Conservation (phyloP, 2,113 vertebrate genomes). For the Malurus melanocephalus region DNA sequence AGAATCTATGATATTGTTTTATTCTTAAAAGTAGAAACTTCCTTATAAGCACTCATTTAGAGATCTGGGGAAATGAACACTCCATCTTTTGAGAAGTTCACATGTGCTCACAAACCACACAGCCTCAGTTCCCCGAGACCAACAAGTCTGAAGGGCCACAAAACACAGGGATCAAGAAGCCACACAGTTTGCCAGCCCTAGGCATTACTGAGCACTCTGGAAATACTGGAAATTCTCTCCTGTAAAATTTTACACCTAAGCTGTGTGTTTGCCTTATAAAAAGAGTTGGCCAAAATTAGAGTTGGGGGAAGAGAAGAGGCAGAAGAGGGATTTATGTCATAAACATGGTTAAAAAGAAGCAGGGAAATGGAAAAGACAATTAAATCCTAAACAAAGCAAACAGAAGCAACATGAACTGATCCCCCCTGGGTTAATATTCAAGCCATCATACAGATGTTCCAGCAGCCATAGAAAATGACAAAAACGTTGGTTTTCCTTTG, state of each 20-base stretch:
- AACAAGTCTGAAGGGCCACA: neutral
- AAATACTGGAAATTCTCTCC: neutral
- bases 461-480: neutral
- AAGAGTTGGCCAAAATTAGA: neutral
- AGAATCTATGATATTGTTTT: neutral
- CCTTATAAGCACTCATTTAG: neutral
- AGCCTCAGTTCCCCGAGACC: rapidly evolving
- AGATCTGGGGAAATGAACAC: neutral
- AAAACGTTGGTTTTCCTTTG: neutral
- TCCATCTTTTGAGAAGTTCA: neutral
- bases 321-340: neutral
- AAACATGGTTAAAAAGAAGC: neutral
- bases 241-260: neutral
- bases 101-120: neutral
- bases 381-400: neutral
- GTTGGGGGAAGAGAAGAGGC: rapidly evolving
- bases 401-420: neutral
- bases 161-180: neutral
- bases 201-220: neutral
- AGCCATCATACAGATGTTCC: neutral
- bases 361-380: neutral
- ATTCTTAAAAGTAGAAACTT: neutral
- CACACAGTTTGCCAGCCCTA: neutral
- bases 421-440: neutral
- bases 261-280: neutral